Conservation (phyloP, 2,888 invertebrate species). For the Hofmannophila pseudospretella region DNA sequence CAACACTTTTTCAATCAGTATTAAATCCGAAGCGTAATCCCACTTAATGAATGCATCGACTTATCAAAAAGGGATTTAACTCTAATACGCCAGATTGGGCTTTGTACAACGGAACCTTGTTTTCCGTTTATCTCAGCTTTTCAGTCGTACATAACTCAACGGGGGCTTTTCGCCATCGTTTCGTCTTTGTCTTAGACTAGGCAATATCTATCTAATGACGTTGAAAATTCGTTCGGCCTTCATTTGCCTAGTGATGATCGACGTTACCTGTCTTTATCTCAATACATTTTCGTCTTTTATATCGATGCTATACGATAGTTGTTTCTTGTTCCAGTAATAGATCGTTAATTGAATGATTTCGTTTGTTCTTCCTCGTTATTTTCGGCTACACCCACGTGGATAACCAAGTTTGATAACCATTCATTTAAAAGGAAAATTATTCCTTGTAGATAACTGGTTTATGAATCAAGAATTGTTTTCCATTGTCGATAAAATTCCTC, state of each 20-base stretch:
- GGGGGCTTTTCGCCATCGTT: constrained; percentile 1
- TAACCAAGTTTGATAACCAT: too few species aligned
- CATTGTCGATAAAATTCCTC: too few species aligned
- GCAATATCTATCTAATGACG: background rate
- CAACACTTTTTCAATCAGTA: constrained; percentile 9
- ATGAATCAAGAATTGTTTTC: too few species aligned
- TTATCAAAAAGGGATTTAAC: constrained; percentile 17
- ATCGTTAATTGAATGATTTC: too few species aligned
- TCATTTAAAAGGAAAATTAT: too few species aligned
- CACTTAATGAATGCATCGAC: constrained; percentile 25
- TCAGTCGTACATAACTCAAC: constrained; percentile 8
- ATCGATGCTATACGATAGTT: too few species aligned
- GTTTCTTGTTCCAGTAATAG: too few species aligned
- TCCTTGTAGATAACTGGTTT: too few species aligned
- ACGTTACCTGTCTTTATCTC: too few species aligned
- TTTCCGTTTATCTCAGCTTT: constrained; percentile 18
- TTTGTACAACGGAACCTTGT: constrained; percentile 13
- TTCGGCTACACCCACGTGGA: too few species aligned
- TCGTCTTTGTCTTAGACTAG: background rate
- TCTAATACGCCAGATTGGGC: constrained; percentile 19
- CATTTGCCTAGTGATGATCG: background rate
- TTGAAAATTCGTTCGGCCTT: constrained; percentile 12
- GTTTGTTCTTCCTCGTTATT: too few species aligned
- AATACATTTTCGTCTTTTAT: too few species aligned
- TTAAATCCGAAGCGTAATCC: constrained; percentile 12